Evolutionary conservation across 1,140 invertebrate genomes (phyloP), one percentile per base, ranked within the genome.

Genomic region (Pachyrhynchus sulphureomaculatus): DNA sequence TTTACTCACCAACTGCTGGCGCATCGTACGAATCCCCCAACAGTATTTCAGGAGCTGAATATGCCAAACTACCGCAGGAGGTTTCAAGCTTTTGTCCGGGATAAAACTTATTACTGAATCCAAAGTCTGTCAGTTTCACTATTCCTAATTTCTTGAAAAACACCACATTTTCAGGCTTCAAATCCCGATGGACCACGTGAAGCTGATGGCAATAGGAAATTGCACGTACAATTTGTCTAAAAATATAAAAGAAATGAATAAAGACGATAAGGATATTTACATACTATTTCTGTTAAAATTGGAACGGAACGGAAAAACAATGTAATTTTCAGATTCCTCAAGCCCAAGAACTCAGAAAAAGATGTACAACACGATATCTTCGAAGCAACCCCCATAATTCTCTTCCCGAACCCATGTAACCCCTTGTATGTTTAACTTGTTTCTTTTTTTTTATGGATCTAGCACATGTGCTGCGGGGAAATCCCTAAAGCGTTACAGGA

Each of bases 61-160:
- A 99, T 4, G 97, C 97, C 65, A 99, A 81, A 58, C 95, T 97
- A n/a, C 98, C 98, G 81, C 98, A 99, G 4, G 95, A 98, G 13
- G 98, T 99, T 78, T 98, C 93, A 67, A 99, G 79, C 77, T 98
- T 98, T 78, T 98, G 93, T 8, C 95, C 96, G 21, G 96, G 96
- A 74, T 88, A 93, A 80, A 97, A 99, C 77, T 94, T 88, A 82
- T 93, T 95, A 76, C 95, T 97, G 79, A 99, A 99, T 32, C 98
- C 97, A 82, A 99, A 99, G 79, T 99, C 98, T 45, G 98, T 99
- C 53, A 99, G 83, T 82, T 99, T 99, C 2, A 99, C 97, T 73
- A 96, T 85, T 42, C 95, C 96, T 58, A 95, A 81, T 79, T 96
- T 96, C 80, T 98, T 93, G 77, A 99, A 99, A 79, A 99, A 98